A percentile compares a stretch with the other conserved stretches of the same genome.
phyloP scores from a whole-genome alignment of 2,888 invertebrate species.

The Nemotelus pantherinus region DNA sequence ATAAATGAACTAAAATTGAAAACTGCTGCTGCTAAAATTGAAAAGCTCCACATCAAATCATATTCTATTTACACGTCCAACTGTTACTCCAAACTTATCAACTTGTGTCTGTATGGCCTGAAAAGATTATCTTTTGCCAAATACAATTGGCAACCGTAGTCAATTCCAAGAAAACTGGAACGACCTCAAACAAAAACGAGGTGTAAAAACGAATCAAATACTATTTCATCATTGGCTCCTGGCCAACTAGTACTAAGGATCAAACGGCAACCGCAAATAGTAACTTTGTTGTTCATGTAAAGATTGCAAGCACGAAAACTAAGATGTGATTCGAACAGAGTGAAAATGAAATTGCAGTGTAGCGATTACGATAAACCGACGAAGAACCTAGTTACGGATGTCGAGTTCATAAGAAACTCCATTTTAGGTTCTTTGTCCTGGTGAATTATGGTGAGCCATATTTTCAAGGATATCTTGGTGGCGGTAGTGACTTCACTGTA shows the following conservation, averaged over 20 bases:
- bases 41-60: too few species aligned
- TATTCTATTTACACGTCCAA: too few species aligned
- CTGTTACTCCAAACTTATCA: too few species aligned
- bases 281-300: too few species aligned
- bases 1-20: too few species aligned
- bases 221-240: not conserved
- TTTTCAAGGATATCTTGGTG: not conserved
- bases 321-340: too few species aligned
- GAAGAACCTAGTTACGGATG: too few species aligned
- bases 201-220: conserved; percentile 14
- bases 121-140: not conserved
- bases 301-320: too few species aligned
- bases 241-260: conserved; percentile 4
- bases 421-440: not conserved
- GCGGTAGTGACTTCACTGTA: not conserved
- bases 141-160: conserved; percentile 16
- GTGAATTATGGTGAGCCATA: conserved; percentile 16
- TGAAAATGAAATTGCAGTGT: too few species aligned
- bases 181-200: not conserved
- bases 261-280: conserved; percentile 3
- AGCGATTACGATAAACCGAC: too few species aligned
- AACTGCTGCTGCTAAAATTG: too few species aligned
- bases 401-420: not conserved
- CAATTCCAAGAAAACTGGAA: not conserved
- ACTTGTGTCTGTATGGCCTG: too few species aligned